Conservation (phyloP, 2,113 vertebrate genomes). For the Seriola rivoliana region DNA sequence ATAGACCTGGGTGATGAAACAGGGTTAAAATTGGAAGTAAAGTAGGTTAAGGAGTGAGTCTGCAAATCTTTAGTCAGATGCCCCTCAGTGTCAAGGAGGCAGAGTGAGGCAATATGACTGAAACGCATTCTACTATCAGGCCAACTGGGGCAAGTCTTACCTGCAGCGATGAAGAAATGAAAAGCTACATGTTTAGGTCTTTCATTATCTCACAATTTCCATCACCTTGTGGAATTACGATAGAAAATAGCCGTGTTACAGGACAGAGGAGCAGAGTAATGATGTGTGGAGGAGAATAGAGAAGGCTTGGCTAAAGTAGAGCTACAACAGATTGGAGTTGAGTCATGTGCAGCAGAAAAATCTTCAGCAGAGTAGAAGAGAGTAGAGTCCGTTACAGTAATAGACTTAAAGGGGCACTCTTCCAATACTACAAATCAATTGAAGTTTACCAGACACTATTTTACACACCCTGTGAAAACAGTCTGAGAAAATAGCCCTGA, state of each 20-base stretch:
- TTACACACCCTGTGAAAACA: background rate
- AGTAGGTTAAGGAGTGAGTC: constrained; percentile 49
- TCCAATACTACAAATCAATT: too few species aligned
- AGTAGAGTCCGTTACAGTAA: background rate
- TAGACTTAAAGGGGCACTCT: background rate
- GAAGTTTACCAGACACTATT: too few species aligned
- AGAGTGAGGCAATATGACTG: constrained; percentile 66
- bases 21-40: constrained; percentile 40
- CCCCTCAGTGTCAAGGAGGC: constrained; percentile 38
- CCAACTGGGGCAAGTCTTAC: constrained; percentile 57
- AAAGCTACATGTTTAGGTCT: constrained; percentile 32
- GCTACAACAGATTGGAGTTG: background rate
- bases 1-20: constrained; percentile 53
- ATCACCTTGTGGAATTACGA: background rate
- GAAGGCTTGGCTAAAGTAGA: background rate
- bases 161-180: constrained; percentile 52
- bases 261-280: background rate
- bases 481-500: background rate
- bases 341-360: background rate
- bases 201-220: constrained; percentile 39
- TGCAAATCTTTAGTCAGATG: constrained; percentile 56
- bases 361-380: background rate
- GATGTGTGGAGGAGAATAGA: background rate
- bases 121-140: constrained; percentile 44
- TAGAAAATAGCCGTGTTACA: background rate